Conservation (phyloP, 2,113 vertebrate species). For the Lamprotornis superbus region DNA sequence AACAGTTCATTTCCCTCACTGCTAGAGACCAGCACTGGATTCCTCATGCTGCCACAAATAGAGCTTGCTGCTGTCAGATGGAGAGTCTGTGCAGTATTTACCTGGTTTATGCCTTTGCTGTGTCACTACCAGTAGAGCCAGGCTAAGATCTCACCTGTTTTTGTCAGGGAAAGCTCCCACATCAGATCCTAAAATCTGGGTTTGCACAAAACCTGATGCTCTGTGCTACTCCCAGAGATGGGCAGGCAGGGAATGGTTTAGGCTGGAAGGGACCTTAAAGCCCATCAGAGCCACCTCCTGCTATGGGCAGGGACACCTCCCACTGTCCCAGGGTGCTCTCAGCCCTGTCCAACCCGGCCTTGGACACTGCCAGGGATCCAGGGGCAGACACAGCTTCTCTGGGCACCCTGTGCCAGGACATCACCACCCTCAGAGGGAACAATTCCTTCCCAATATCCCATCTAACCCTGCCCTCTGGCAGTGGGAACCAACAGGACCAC, state of each 20-base stretch:
- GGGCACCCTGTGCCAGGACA: background rate
- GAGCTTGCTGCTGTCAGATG: background rate
- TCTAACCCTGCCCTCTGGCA: background rate
- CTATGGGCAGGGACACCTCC: background rate
- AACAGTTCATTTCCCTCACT: background rate
- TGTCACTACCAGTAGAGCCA: background rate
- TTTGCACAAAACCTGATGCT: background rate
- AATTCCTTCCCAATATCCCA: background rate
- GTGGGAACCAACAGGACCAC: background rate
- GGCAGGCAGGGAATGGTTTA: background rate
- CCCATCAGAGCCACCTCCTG: too few species aligned
- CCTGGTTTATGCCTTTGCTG: background rate
- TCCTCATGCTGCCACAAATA: background rate
- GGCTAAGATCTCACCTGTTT: background rate
- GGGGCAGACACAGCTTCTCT: background rate
- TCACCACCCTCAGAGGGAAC: fast-evolving
- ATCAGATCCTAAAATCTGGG: background rate
- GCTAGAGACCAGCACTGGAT: background rate
- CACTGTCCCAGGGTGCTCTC: background rate
- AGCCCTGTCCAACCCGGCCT: background rate
- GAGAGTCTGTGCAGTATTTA: background rate
- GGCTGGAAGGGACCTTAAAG: background rate
- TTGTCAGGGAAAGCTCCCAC: background rate
- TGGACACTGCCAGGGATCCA: background rate
- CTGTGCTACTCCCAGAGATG: background rate